Evolutionary conservation across 2,797 vertebrate species (phyloP), one percentile per base, ranked within the genome.

Genomic region (Lithobates pipiens): DNA sequence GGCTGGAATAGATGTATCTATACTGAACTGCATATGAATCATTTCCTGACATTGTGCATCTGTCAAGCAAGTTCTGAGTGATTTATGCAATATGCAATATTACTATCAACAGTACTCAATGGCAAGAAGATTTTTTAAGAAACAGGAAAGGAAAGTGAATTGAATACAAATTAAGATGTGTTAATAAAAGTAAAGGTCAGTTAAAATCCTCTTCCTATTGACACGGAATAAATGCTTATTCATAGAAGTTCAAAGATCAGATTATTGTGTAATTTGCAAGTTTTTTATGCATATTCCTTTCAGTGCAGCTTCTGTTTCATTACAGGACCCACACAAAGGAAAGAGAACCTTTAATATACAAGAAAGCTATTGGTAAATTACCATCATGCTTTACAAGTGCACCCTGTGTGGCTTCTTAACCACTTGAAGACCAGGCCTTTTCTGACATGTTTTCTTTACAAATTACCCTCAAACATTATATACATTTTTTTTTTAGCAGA

Each of bases 11-110:
- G 63, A 77, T 29, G 23, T n/a, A 84, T 84, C 69, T 78, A 77
- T 78, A 84, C 50, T 54, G 63, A 50, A 18, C 42, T 72, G 29
- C 42, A 63, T 78, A 54, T 63, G 63, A 77, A 61, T 71, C 13
- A 78, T 72, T 84, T 84, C 83, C 83, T 77, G 68, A 11, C 25
- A 84, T 84, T 84, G 76, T 84, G 54, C 76, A 78, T 78, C 76
- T 72, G 68, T 78, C 76, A 78, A 15, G 13, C 27, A 21, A 36
- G 21, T 13, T 61, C 21, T 36, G 32, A 16, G 61, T 77, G 69
- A 71, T 23, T 78, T 29, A 54, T 46, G 27, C 44, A 63, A 29
- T 42, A 68, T 67, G 42, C 18, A 72, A 78, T 84, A 84, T 72
- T 77, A 72, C 76, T 84, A 57, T 84, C 74, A 84, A 34, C 83